A percentile compares a stretch with the other conserved stretches of the same genome.
phyloP scores from a whole-genome alignment of 2,797 vertebrate species.

The Gymnoscopelus braueri region DNA sequence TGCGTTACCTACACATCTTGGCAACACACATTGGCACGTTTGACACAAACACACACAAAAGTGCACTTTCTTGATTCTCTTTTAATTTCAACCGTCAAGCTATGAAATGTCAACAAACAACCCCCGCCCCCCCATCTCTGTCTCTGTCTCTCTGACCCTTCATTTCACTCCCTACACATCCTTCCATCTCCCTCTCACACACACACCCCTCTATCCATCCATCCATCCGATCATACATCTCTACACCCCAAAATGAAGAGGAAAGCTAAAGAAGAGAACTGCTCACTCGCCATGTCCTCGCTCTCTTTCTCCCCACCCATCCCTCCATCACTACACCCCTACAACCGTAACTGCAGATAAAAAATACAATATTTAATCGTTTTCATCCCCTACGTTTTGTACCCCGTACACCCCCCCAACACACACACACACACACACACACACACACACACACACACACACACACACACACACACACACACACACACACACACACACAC shows the following conservation, averaged over 20 bases:
- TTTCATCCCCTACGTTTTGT: conserved; percentile 29
- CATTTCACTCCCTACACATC: conserved; percentile 27
- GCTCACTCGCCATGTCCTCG: too few species aligned
- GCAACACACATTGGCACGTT: not conserved
- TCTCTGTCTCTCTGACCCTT: not conserved
- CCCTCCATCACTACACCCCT: conserved; percentile 16
- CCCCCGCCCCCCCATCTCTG: not conserved
- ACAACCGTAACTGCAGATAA: conserved; percentile 38
- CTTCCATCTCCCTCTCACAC: conserved; percentile 30
- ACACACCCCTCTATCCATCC: conserved; percentile 27
- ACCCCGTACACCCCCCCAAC: conserved; percentile 24
- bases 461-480: too few species aligned
- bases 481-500: too few species aligned
- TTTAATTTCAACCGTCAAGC: too few species aligned
- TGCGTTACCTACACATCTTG: not conserved
- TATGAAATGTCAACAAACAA: too few species aligned
- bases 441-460: not conserved
- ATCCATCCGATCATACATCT: not conserved
- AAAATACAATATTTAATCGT: conserved; percentile 56
- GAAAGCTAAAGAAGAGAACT: too few species aligned
- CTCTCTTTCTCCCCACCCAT: not conserved
- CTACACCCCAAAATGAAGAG: not conserved
- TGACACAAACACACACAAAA: not conserved
- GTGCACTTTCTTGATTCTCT: not conserved
- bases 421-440: conserved; percentile 19